Percentiles rank a stretch among this genome's conserved stretches.
Evolutionary conservation across 2,888 invertebrate genomes (phyloP).

Genomic region (Drosophila paramelanica): DNA sequence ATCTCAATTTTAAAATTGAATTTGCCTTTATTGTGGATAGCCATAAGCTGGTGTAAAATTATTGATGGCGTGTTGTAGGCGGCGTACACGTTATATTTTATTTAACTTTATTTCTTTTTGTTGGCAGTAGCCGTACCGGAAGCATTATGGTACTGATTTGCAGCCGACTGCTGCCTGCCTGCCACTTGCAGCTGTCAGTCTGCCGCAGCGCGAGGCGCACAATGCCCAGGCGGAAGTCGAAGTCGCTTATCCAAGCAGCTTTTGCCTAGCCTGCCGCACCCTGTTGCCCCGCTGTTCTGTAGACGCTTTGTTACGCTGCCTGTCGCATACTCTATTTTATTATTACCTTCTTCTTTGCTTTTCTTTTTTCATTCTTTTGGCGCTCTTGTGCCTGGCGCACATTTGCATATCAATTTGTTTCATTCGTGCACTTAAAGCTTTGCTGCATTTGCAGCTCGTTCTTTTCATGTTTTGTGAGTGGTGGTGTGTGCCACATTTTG

Average conservation of each 20-base stretch:
- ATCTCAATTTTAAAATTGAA: constrained; percentile 49
- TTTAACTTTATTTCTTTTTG: constrained; percentile 2
- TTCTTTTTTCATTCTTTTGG: neutral
- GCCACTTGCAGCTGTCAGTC: constrained; percentile 75
- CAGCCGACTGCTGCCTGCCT: constrained; percentile 36
- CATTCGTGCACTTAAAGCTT: constrained; percentile 67
- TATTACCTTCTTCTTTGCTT: constrained; percentile 34
- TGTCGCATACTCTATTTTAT: constrained; percentile 55
- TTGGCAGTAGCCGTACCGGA: constrained; percentile 49
- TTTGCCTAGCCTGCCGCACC: constrained; percentile 12
- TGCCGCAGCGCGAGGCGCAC: constrained; percentile 35
- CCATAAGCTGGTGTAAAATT: constrained; percentile 59
- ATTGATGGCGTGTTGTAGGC: constrained; percentile 63
- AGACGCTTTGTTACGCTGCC: constrained; percentile 29
- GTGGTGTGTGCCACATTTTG: constrained; percentile 31
- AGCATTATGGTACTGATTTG: constrained; percentile 65
- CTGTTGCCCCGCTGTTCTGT: neutral
- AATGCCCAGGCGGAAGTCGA: constrained; percentile 54
- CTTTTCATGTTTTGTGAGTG: constrained; percentile 5
- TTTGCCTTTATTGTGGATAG: constrained; percentile 38
- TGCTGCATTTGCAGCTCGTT: constrained; percentile 41
- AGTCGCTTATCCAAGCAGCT: constrained; percentile 63
- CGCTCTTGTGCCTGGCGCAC: constrained; percentile 30
- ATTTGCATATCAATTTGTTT: constrained; percentile 78
- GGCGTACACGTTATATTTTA: constrained; percentile 65